Evolutionary conservation across 2,888 invertebrate genomes (phyloP).

Genomic region (Diadegma fenestrale): DNA sequence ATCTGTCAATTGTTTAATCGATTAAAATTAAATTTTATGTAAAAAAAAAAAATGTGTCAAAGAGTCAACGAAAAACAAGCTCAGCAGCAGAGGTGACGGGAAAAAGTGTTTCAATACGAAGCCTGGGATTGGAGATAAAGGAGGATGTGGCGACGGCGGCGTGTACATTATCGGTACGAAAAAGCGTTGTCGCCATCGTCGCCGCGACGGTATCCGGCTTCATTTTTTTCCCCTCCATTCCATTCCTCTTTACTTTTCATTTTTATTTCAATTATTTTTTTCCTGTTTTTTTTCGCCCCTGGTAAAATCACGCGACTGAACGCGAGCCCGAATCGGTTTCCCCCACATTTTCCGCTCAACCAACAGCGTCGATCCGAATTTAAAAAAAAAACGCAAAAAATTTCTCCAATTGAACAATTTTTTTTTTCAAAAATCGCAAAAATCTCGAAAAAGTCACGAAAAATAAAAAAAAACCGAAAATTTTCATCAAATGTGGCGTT

Average conservation of each 20-base stretch:
- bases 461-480: not conserved
- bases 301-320: no score
- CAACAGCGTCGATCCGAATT: no score
- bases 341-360: no score
- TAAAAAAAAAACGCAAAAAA: no score
- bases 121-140: slow-evolving; percentile 43
- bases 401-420: no score
- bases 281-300: not conserved
- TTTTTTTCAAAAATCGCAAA: no score
- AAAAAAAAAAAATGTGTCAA: not conserved
- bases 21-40: not conserved
- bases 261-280: not conserved
- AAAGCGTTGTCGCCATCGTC: slow-evolving; percentile 39
- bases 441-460: not conserved
- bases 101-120: slow-evolving; percentile 27
- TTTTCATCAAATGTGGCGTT: not conserved
- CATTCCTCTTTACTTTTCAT: slow-evolving; percentile 16
- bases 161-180: slow-evolving; percentile 56
- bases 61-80: not conserved
- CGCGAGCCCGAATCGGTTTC: no score
- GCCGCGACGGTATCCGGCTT: slow-evolving; percentile 58
- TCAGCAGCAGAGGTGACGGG: not conserved
- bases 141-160: slow-evolving; percentile 62
- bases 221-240: slow-evolving; percentile 34
- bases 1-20: not conserved